Evolutionary conservation across 2,888 invertebrate species (phyloP).

Genomic region (Chymomyza amoena): DNA sequence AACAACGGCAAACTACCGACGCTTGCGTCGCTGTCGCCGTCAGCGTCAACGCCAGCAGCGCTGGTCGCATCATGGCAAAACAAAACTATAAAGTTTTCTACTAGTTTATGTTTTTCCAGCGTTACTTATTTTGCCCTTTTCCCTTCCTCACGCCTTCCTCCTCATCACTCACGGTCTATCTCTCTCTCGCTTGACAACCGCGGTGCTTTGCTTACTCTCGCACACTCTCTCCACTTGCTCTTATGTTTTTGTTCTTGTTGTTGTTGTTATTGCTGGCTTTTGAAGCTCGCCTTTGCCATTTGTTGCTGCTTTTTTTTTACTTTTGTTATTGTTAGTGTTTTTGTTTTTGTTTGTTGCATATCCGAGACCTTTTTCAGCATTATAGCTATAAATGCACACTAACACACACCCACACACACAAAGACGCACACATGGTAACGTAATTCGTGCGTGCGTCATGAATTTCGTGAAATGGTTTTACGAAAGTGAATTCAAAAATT

Average conservation of each 20-base stretch:
- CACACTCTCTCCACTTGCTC: neutral
- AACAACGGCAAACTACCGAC: neutral
- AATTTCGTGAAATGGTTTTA: neutral
- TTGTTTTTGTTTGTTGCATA: constrained; percentile 48
- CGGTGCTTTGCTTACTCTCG: neutral
- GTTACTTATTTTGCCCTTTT: neutral
- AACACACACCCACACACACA: constrained; percentile 16
- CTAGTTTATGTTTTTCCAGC: constrained; percentile 35
- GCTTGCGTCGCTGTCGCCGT: neutral
- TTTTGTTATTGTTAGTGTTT: constrained; percentile 9
- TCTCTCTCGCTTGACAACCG: too few species aligned
- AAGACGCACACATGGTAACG: constrained; percentile 2
- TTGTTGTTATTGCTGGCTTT: constrained; percentile 34
- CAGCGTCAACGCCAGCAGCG: neutral
- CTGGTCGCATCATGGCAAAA: constrained; percentile 13
- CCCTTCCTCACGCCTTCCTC: neutral
- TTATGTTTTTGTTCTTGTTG: constrained; percentile 4
- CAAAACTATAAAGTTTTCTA: constrained; percentile 61
- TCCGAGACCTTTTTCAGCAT: constrained; percentile 57
- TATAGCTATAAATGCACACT: constrained; percentile 44
- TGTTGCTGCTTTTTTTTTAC: constrained; percentile 21
- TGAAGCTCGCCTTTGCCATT: constrained; percentile 48
- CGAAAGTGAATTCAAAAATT: neutral
- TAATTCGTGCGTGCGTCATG: neutral
- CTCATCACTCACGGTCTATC: too few species aligned